Conservation (phyloP, 2,113 vertebrate species). For the Cephalopholis sonnerati region DNA sequence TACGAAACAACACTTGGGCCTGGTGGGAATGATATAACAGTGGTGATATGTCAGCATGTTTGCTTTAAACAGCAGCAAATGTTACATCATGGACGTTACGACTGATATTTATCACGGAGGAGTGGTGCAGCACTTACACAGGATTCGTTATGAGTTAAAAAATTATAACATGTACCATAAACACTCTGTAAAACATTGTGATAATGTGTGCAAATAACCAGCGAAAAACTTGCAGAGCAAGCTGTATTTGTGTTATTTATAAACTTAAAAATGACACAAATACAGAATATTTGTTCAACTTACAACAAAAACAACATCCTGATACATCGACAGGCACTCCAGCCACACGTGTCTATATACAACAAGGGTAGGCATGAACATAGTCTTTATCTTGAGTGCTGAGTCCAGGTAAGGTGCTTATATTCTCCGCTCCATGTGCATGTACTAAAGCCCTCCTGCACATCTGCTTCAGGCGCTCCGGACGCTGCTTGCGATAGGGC, state of each 20-base stretch:
- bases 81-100: neutral
- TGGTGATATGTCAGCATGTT: neutral
- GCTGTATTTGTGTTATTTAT: neutral
- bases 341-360: slow-evolving; percentile 75
- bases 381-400: slow-evolving; percentile 88
- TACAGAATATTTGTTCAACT: neutral
- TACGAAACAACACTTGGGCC: no score
- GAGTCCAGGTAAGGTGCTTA: slow-evolving; percentile 82
- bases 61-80: slow-evolving; percentile 33
- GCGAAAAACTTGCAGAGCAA: neutral
- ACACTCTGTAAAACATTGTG: neutral
- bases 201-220: slow-evolving; percentile 5
- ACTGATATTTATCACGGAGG: neutral
- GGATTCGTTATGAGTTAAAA: neutral
- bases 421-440: slow-evolving; percentile 86
- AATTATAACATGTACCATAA: neutral
- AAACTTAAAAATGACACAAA: neutral
- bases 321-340: neutral
- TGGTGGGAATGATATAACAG: neutral
- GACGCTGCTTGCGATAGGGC: slow-evolving; percentile 88
- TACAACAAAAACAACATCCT: neutral
- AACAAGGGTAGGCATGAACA: slow-evolving; percentile 88
- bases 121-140: neutral
- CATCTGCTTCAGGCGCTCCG: slow-evolving; percentile 91
- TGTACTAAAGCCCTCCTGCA: slow-evolving; percentile 90